Conservation (phyloP, 2,797 vertebrate genomes). For the Pempheris klunzingeri region DNA sequence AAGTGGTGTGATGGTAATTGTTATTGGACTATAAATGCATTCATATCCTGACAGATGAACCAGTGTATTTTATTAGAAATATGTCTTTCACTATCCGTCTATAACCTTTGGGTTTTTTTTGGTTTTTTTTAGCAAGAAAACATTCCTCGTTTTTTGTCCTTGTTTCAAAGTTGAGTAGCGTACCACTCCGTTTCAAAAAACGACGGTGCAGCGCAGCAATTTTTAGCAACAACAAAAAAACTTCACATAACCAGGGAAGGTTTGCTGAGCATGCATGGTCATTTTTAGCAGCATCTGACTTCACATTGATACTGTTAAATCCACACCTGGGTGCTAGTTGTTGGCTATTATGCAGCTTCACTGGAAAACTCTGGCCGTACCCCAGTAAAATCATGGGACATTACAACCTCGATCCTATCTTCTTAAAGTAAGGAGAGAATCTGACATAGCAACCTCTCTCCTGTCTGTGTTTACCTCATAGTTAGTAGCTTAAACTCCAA, state of each 20-base stretch:
- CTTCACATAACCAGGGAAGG: slow-evolving; percentile 29
- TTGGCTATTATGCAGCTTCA: slow-evolving; percentile 33
- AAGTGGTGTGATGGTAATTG: slow-evolving; percentile 42
- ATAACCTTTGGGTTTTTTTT: background rate
- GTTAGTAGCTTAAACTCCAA: background rate
- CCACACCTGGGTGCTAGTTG: slow-evolving; percentile 56
- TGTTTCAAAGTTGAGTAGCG: slow-evolving; percentile 39
- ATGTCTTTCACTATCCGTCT: slow-evolving; percentile 34
- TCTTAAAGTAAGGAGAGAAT: slow-evolving; percentile 25
- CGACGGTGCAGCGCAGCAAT: slow-evolving; percentile 30
- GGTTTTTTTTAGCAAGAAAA: slow-evolving; percentile 6
- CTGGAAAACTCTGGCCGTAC: slow-evolving; percentile 25
- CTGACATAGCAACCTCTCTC: background rate
- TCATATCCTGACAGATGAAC: slow-evolving; percentile 37
- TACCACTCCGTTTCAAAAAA: slow-evolving; percentile 39
- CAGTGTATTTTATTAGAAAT: slow-evolving; percentile 27
- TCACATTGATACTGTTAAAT: slow-evolving; percentile 53
- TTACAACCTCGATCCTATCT: slow-evolving; percentile 30
- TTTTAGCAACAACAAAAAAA: slow-evolving; percentile 33
- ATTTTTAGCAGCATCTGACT: slow-evolving; percentile 62
- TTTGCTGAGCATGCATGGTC: slow-evolving; percentile 57
- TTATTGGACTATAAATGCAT: slow-evolving; percentile 51
- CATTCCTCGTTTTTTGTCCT: slow-evolving; percentile 5
- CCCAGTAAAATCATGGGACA: background rate
- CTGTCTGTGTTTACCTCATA: slow-evolving; percentile 14